Percentiles rank a stretch among this genome's conserved stretches.
Evolutionary conservation across 1,140 invertebrate genomes (phyloP).

Genomic region (Drepana arcuata): DNA sequence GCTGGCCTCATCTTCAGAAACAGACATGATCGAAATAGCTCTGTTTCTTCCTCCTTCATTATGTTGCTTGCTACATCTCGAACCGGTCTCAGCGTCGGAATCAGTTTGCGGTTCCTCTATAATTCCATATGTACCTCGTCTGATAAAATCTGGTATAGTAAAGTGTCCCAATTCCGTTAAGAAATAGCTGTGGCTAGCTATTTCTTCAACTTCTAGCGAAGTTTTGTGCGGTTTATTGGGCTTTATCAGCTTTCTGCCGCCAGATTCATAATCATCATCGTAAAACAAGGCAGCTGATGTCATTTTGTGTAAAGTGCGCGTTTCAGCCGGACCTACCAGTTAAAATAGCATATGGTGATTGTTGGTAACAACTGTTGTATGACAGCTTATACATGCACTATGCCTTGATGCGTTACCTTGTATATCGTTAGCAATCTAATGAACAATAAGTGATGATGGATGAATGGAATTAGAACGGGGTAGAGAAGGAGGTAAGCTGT

Average conservation of each 20-base stretch:
- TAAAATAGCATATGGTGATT: conserved; percentile 61
- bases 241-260: conserved; percentile 56
- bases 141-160: conserved; percentile 71
- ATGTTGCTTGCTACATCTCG: conserved; percentile 43
- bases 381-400: conserved; percentile 28
- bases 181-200: conserved; percentile 75
- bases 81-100: conserved; percentile 58
- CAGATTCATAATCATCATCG: conserved; percentile 51
- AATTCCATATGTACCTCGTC: conserved; percentile 61
- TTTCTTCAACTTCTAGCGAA: conserved; percentile 73
- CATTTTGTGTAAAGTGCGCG: conserved; percentile 77
- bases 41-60: conserved; percentile 65
- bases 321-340: conserved; percentile 77
- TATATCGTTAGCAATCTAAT: conserved; percentile 5
- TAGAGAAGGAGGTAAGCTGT: conserved; percentile 42
- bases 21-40: conserved; percentile 76
- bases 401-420: conserved; percentile 10
- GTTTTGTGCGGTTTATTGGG: conserved; percentile 68
- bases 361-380: conserved; percentile 19
- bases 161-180: conserved; percentile 73
- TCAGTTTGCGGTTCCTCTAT: conserved; percentile 72
- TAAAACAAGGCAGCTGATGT: conserved; percentile 75
- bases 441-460: conserved; percentile 2
- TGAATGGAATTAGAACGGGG: conserved; percentile 21
- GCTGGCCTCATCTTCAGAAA: conserved; percentile 77